phyloP scores from a whole-genome alignment of 2,888 invertebrate species.

The Cryptus viduatorius region DNA sequence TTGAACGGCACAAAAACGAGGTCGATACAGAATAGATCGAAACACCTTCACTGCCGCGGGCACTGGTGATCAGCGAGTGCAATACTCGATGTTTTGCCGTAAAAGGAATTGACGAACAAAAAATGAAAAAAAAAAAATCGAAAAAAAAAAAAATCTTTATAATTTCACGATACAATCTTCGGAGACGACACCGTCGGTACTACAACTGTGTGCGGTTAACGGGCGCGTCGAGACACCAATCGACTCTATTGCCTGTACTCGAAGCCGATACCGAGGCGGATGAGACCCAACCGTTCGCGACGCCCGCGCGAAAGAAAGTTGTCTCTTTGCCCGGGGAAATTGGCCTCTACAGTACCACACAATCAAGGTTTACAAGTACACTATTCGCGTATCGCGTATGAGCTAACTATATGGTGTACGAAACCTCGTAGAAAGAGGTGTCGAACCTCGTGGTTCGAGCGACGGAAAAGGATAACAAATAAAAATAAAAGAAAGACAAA shows the following conservation, averaged over 20 bases:
- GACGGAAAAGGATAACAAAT: conserved; percentile 34
- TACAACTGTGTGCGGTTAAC: conserved; percentile 36
- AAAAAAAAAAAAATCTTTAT: background rate
- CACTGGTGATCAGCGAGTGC: conserved; percentile 31
- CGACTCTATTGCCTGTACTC: conserved; percentile 18
- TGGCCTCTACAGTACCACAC: conserved; percentile 19
- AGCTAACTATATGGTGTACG: background rate
- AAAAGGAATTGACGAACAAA: conserved; percentile 19
- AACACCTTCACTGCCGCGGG: conserved; percentile 64
- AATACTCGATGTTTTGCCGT: conserved; percentile 1
- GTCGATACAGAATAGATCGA: conserved; percentile 21
- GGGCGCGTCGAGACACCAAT: conserved; percentile 41
- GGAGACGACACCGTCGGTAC: background rate
- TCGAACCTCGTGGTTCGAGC: conserved; percentile 7
- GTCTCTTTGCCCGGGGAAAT: conserved; percentile 59
- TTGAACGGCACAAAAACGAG: conserved; percentile 53
- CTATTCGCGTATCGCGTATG: too few species aligned
- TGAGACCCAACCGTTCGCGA: conserved; percentile 44
- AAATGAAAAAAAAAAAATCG: background rate
- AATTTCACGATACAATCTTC: background rate
- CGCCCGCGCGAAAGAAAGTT: conserved; percentile 65
- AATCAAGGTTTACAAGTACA: conserved; percentile 1
- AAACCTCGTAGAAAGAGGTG: conserved; percentile 38
- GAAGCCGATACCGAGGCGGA: conserved; percentile 42
- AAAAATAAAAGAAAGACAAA: conserved; percentile 38